Base-by-base conservation (phyloP, 2,888 invertebrate genomes). In the Xestia xanthographa region DNA sequence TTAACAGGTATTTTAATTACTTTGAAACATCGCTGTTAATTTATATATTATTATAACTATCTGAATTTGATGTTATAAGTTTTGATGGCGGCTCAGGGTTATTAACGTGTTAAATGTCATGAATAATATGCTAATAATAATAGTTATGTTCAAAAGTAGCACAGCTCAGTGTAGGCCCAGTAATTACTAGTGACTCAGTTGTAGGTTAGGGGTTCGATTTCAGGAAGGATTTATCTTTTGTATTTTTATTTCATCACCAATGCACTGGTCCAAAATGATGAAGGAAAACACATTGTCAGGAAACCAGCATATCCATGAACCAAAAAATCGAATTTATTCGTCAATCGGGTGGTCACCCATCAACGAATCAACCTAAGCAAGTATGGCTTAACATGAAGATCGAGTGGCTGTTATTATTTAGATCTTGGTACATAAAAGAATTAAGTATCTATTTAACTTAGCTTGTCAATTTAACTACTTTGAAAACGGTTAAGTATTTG, bases 1-100 rank as follows among this genome's bases (percentile, higher is more conserved):
- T 86, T 79, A 83, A 72, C 83, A 86, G 86, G 83, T 83, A 86
- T 86, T 78, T 79, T 79, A 86, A 86, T 83, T 72, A 86, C 84
- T 83, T 83, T 86, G 74, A 60, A 86, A 79, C 83, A 71, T 79
- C 29, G 69, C 80, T 65, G 68, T 73, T 86, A 82, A 83, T 86
- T 72, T 86, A 83, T 73, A 58, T n/a, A n/a, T n/a, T n/a, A n/a
- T 69, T 76, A 72, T 62, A 71, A 72, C 86, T 86, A 83, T 82
- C 53, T 75, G 76, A 66, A 82, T 85, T 60, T 82, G 63, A 82
- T 76, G 77, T 3, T 41, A 53, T 63, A 75, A 81, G 66, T 82
- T 82, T 85, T 77, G 86, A 85, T 82, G 58, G 56, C 45, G 50
- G 66, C 38, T 41, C 29, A 0, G 38, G 58, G 45, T 66, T 70